Evolutionary conservation across 2,113 vertebrate genomes (phyloP), one percentile per base, ranked within the genome.

Genomic region (Regulus satrapa): DNA sequence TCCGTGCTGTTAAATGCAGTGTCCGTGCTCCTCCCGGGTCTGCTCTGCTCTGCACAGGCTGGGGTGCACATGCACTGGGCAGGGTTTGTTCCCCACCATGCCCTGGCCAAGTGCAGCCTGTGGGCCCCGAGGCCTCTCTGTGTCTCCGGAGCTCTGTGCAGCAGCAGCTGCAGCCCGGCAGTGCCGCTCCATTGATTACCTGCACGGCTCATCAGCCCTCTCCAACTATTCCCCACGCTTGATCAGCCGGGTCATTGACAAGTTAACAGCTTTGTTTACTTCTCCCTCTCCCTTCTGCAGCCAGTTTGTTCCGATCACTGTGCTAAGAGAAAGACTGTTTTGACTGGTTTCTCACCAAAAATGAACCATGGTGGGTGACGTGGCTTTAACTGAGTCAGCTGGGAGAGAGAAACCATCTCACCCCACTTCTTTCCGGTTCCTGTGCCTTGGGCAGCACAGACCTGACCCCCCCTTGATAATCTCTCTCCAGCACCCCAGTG

Each of bases 241-340:
- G 94, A 92, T 92, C 92, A 56, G 94, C 66, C 89, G 71, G 71
- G 89, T 74, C 89, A 81, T 32, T 74, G 94, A 88, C 89, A 74
- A 81, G 64, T 88, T 95, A 94, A 94, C 82, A 85, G 89, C 92
- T 95, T 94, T 92, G 94, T 90, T 94, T 94, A 71, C 92, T 71
- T 85, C 86, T 88, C 51, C 78, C 83, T 40, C 62, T 71, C 3
- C 0, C 51, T 71, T 36, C 76, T 55, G 85, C 8, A 3, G 56
- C 80, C 66, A 38, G 4, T 90, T 88, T 92, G 79, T 91, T 88
- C 75, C 17, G 4, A 83, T 67, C 34, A 1, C 38, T 15, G 43
- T 38, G 72, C 64, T 62, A 20, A 52, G 49, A 25, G 1, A 64
- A 66, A 48, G 46, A 10, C 7, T 51, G 2, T 23, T 94, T 91